Percentiles rank a stretch among this genome's conserved stretches.
Evolutionary conservation across 2,797 vertebrate genomes (phyloP).

Genomic region (Champsocephalus esox): DNA sequence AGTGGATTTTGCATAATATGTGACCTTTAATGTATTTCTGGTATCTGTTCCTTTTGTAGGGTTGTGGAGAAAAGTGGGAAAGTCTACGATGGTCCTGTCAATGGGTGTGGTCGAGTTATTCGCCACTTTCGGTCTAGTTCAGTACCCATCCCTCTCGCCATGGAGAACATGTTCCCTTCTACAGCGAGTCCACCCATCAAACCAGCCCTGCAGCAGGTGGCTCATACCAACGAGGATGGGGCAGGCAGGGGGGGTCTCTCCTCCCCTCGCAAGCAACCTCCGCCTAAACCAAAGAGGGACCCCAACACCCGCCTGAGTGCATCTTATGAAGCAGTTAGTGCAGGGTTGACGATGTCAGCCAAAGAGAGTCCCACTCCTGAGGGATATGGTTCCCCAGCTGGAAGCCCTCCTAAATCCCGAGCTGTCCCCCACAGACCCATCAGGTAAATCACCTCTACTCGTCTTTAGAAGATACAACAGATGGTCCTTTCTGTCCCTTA

Average conservation of each 20-base stretch:
- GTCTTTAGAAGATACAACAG: slow-evolving; percentile 37
- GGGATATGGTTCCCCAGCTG: slow-evolving; percentile 83
- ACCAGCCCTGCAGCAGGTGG: slow-evolving; percentile 87
- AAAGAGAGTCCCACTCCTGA: slow-evolving; percentile 91
- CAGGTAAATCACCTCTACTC: slow-evolving; percentile 72
- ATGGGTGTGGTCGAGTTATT: slow-evolving; percentile 77
- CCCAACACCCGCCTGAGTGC: slow-evolving; percentile 96
- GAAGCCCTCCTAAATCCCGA: slow-evolving; percentile 79
- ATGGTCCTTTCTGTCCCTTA: slow-evolving; percentile 30
- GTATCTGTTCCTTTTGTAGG: slow-evolving; percentile 73
- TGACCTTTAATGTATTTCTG: too few relatives aligned
- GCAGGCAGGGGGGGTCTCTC: slow-evolving; percentile 79
- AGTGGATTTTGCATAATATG: too few relatives aligned
- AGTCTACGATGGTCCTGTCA: slow-evolving; percentile 76
- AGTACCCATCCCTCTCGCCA: slow-evolving; percentile 84
- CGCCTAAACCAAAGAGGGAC: slow-evolving; percentile 97
- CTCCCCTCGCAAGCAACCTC: slow-evolving; percentile 97
- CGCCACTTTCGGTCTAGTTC: slow-evolving; percentile 89
- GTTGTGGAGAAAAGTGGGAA: slow-evolving; percentile 86
- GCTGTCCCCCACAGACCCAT: slow-evolving; percentile 83
- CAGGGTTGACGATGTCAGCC: slow-evolving; percentile 89
- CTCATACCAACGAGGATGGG: slow-evolving; percentile 87
- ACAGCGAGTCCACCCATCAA: slow-evolving; percentile 84
- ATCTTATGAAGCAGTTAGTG: slow-evolving; percentile 95
- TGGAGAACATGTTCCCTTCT: slow-evolving; percentile 87